Evolutionary conservation across 2,888 invertebrate genomes (phyloP), one percentile per base, ranked within the genome.

Genomic region (Drosophila testacea): DNA sequence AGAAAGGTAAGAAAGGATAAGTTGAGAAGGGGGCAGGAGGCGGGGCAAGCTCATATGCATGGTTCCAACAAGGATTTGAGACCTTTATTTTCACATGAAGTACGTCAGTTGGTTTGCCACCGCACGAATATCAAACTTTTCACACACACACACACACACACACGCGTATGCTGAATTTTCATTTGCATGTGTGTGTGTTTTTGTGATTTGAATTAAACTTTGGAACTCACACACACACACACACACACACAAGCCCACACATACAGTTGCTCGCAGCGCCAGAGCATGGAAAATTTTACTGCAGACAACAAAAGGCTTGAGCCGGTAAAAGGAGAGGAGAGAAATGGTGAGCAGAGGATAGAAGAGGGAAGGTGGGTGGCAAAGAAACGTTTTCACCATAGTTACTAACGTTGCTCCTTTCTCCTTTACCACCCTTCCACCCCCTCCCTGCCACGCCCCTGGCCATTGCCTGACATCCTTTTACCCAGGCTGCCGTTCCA

Each of bases 151-250:
- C 63, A 63, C 66, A 69, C 60, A 51, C 63, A 51, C 52, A 56
- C 56, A 48, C 61, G 44, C 47, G 41, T 42, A 36, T 28, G 44
- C 50, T 67, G 69, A 62, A 74, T 69, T 73, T 78, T 76, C 78
- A 77, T 75, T 57, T 80, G 69, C 56, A 65, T 71, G 63, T 76
- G 73, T 73, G 66, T 72, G 70, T 83, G 22, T 83, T 84, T 88
- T 84, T 88, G 89, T 88, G 89, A 89, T 87, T 84, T 87, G 87
- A 89, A 85, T 89, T 88, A 85, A 85, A 85, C 89, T 85, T 89
- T 89, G 73, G 71, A 75, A 67, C 81, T 56, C 72, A 51, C 70
- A 73, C 70, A 77, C 64, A 68, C 47, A 44, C 65, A 56, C 51
- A 47, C 51, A 57, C 62, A 65, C 57, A 63, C 62, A 65, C 61